Percentiles rank a stretch among this genome's conserved stretches.
phyloP scores from a whole-genome alignment of 2,113 vertebrate species.

The Dendropsophus ebraccatus region DNA sequence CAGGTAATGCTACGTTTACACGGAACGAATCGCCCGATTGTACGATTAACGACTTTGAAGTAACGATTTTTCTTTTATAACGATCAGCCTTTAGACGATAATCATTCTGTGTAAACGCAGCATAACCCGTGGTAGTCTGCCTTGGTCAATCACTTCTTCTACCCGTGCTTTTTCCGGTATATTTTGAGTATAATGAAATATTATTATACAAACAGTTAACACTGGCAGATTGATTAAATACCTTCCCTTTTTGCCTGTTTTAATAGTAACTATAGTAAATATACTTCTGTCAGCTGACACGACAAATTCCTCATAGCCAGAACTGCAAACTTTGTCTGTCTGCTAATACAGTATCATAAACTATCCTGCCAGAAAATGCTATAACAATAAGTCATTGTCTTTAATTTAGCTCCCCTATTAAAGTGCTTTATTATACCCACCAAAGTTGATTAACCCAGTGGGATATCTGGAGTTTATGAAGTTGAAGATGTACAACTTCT shows the following conservation, averaged over 20 bases:
- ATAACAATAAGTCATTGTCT: slow-evolving; percentile 59
- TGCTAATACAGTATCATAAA: slow-evolving; percentile 55
- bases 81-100: too few species aligned
- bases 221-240: slow-evolving; percentile 13
- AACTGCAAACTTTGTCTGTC: slow-evolving; percentile 47
- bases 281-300: slow-evolving; percentile 19
- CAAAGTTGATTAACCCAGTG: slow-evolving; percentile 59
- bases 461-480: slow-evolving; percentile 57
- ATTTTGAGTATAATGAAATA: background rate
- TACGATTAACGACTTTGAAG: too few species aligned
- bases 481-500: slow-evolving; percentile 51
- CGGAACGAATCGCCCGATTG: too few species aligned
- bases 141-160: background rate
- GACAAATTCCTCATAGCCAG: slow-evolving; percentile 28
- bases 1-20: background rate
- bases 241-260: background rate
- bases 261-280: slow-evolving; percentile 45
- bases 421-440: slow-evolving; percentile 58
- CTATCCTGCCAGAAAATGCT: slow-evolving; percentile 52
- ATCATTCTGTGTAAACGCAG: too few species aligned
- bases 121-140: too few species aligned
- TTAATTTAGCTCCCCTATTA: slow-evolving; percentile 60
- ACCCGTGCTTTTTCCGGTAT: too few species aligned
- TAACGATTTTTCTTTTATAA: too few species aligned
- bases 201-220: slow-evolving; percentile 2